phyloP scores from a whole-genome alignment of 2,797 vertebrate genomes.

The Rhinoraja longicauda region DNA sequence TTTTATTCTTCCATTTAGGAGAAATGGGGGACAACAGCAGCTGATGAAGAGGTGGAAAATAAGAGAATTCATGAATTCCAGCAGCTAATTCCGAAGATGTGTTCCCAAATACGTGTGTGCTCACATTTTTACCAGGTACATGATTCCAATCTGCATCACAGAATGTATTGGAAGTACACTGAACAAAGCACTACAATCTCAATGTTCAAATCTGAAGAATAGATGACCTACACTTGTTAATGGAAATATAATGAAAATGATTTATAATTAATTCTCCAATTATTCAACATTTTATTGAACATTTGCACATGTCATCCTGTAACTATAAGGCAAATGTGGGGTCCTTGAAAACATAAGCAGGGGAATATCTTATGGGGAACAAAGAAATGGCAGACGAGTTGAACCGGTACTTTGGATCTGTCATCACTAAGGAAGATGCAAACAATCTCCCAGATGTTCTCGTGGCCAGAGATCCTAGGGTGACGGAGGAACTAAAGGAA shows the following conservation, averaged over 20 bases:
- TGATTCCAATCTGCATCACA: not conserved
- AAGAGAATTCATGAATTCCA: constrained; percentile 78
- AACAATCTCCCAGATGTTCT: too few relatives aligned
- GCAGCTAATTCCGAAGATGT: constrained; percentile 88
- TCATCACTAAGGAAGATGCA: too few relatives aligned
- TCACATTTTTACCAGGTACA: constrained; percentile 93
- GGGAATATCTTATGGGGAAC: too few relatives aligned
- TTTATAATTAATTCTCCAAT: not conserved
- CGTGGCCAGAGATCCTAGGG: too few relatives aligned
- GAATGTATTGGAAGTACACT: not conserved
- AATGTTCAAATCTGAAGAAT: not conserved
- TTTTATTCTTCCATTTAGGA: constrained; percentile 59
- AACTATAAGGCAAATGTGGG: too few relatives aligned
- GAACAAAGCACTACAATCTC: not conserved
- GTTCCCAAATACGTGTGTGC: constrained; percentile 83
- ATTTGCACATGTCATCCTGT: not conserved
- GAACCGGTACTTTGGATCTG: too few relatives aligned
- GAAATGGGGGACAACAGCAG: constrained; percentile 84
- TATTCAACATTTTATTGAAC: not conserved
- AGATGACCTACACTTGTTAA: not conserved
- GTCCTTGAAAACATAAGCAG: too few relatives aligned
- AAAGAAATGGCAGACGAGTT: too few relatives aligned
- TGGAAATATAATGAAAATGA: not conserved
- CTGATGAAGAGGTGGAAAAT: constrained; percentile 79
- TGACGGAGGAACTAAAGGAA: too few relatives aligned